Evolutionary conservation across 2,797 vertebrate genomes (phyloP).

Genomic region (Caiman crocodilus): DNA sequence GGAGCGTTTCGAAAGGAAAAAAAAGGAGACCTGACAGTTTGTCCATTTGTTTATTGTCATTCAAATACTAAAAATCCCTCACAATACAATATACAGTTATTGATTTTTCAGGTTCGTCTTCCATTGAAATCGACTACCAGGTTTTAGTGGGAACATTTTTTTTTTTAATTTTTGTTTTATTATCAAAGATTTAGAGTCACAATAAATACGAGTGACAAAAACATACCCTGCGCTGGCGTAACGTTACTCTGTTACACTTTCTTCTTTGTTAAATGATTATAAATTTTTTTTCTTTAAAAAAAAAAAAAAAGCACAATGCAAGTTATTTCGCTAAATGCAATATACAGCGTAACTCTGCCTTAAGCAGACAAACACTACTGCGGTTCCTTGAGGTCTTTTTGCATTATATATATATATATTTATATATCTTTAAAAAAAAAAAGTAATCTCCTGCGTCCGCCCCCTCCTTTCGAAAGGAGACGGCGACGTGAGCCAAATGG

Average conservation of each 20-base stretch:
- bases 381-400: constrained; percentile 8
- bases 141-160: constrained; percentile 5
- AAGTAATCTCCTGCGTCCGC: background rate
- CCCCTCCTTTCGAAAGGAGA: background rate
- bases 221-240: background rate
- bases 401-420: constrained; percentile 3
- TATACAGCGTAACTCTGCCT: background rate
- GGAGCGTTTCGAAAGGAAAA: background rate
- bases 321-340: background rate
- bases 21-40: background rate
- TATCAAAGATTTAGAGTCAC: background rate
- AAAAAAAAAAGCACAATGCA: background rate
- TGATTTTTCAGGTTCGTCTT: background rate
- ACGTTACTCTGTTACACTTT: background rate
- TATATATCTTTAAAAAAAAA: background rate
- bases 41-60: constrained; percentile 57
- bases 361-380: background rate
- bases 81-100: background rate
- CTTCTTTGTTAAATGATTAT: background rate
- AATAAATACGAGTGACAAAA: constrained; percentile 28
- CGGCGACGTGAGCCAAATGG: background rate
- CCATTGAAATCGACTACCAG: background rate
- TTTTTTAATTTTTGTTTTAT: constrained; percentile 15
- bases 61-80: constrained; percentile 22
- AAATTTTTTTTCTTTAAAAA: background rate